Base-by-base conservation (phyloP, 2,113 vertebrate species). In the Sorex araneus region DNA sequence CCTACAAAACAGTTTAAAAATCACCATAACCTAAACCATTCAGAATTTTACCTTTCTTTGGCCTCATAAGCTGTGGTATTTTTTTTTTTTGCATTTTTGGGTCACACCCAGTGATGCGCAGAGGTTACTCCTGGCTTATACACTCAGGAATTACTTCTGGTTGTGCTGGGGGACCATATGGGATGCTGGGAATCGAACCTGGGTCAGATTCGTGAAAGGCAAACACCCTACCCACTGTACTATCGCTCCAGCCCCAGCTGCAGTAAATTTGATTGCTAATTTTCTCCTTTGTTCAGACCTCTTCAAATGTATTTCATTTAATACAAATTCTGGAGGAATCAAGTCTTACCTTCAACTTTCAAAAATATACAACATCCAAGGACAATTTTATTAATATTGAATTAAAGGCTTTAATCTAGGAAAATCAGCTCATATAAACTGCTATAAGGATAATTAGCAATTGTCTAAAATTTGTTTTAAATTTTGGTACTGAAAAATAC, bases 401-500 rank as follows among this genome's bases (percentile, higher is more conserved):
- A 84, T 91, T 83, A 70, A 70, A 87, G 84, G 27, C 71, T 94
- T 94, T 87, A 93, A 74, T 90, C 16, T 88, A 11, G 77, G 21
- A 93, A 47, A 92, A 94, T 70, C 0, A 6, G 70, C 28, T 91
- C 66, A 83, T 54, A 66, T 40, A 16, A 93, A 73, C 23, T 74
- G 2, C 2, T 27, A 36, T 75, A 6, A 63, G 18, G 73, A 87
- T 21, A 93, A 76, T 64, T 25, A 67, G n/a, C 27, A 9, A 78
- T 45, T 77, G 23, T 82, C n/a, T 82, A 76, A 73, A 88, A 93
- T 83, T 92, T 90, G 94, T 85, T 93, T 66, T 66, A 75, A 87
- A 79, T 87, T 64, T 16, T 28, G 43, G 5, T 43, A 81, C 57
- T 43, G 90, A 92, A 19, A 3, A 66, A 36, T 0, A 91, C 27